These are phyloP conservation scores for Seriola rivoliana DNA, from an alignment of 2,113 vertebrate genomes.

Conservation along the genomic window DNA sequence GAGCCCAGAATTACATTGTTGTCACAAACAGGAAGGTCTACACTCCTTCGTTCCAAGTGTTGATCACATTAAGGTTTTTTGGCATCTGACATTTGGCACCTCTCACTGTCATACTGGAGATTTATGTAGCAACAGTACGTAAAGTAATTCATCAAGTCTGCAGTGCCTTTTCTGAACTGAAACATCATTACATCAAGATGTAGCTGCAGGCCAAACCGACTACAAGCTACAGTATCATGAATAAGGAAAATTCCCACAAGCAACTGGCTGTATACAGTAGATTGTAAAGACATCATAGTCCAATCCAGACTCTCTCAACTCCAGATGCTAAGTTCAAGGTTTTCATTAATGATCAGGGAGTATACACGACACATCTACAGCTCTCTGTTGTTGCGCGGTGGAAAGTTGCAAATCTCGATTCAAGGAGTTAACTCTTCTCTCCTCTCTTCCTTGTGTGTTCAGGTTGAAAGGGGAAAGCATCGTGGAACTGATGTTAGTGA, in stretches of 20 bases:
- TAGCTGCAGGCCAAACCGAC: not conserved
- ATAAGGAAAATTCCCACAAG: slow-evolving; percentile 7
- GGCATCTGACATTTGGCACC: not conserved
- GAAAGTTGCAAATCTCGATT: not conserved
- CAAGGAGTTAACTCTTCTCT: not conserved
- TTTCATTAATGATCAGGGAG: not conserved
- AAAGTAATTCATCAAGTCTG: not conserved
- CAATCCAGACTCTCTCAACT: not conserved
- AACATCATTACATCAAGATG: not conserved
- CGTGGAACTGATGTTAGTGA: not conserved
- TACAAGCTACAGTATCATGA: slow-evolving; percentile 3
- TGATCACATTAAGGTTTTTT: slow-evolving; percentile 12
- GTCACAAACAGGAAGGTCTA: not conserved
- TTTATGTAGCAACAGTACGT: slow-evolving; percentile 18
- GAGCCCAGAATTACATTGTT: not conserved
- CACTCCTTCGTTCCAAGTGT: not conserved
- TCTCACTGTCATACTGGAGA: not conserved
- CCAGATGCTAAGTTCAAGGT: not conserved
- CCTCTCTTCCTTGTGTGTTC: not conserved
- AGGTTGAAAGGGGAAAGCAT: not conserved
- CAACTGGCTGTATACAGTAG: not conserved
- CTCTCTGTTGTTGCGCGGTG: not conserved
- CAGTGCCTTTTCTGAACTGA: slow-evolving; percentile 17
- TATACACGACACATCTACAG: not conserved
- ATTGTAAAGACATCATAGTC: not conserved